These are phyloP conservation scores for Watsonalla binaria DNA, from an alignment of 2,888 invertebrate species.

Conservation along the genomic window DNA sequence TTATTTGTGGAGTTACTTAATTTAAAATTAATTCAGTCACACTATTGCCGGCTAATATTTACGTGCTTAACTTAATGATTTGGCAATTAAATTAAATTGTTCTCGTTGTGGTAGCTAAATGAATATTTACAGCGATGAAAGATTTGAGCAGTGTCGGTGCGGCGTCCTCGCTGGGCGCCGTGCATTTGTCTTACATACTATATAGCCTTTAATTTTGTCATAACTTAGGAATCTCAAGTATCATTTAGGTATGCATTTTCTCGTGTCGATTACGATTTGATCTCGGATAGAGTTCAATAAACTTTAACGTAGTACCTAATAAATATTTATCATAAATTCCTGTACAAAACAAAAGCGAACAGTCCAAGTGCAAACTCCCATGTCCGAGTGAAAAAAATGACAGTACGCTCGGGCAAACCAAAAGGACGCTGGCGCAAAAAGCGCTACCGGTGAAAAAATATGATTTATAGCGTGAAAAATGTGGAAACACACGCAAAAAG, in stretches of 20 bases:
- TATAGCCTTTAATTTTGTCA: conserved; percentile 20
- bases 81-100: conserved; percentile 78
- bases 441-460: conserved; percentile 77
- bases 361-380: conserved; percentile 65
- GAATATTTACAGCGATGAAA: conserved; percentile 67
- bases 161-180: conserved; percentile 32
- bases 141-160: conserved; percentile 48
- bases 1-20: conserved; percentile 51
- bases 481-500: conserved; percentile 76
- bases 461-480: conserved; percentile 79
- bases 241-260: conserved; percentile 12
- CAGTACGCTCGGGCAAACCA: conserved; percentile 70
- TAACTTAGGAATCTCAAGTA: background rate
- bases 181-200: conserved; percentile 43
- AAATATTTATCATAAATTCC: conserved; percentile 65
- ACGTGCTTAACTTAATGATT: conserved; percentile 77
- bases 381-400: conserved; percentile 74
- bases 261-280: background rate
- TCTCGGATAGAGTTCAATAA: conserved; percentile 38
- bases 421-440: conserved; percentile 73
- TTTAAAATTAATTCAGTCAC: conserved; percentile 60
- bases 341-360: conserved; percentile 66
- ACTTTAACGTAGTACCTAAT: conserved; percentile 35
- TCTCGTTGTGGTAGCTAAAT: conserved; percentile 74
- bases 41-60: conserved; percentile 73